Conservation (phyloP, 2,113 vertebrate genomes). For the Gobiocypris rarus region DNA sequence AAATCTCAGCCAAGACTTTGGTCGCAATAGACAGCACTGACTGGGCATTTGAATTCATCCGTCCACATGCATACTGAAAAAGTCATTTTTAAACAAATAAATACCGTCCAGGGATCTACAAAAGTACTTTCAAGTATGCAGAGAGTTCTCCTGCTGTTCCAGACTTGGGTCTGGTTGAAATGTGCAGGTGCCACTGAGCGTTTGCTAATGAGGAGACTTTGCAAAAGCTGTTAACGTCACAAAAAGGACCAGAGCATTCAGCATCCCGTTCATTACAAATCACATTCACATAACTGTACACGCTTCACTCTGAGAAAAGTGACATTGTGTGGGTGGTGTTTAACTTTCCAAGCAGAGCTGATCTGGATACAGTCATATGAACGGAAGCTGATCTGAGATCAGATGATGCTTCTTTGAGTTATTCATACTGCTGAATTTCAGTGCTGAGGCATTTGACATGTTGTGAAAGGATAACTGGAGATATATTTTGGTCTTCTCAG, state of each 20-base stretch:
- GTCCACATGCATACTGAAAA: neutral
- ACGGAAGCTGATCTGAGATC: neutral
- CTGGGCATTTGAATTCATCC: neutral
- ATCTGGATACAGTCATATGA: neutral
- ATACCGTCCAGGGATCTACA: neutral
- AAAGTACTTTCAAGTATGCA: neutral
- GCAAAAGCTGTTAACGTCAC: constrained; percentile 15
- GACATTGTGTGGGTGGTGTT: constrained; percentile 28
- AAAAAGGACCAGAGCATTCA: constrained; percentile 31
- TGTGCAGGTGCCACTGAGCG: constrained; percentile 13
- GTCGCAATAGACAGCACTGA: neutral
- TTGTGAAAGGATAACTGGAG: constrained; percentile 8
- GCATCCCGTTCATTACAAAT: neutral
- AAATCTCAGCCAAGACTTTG: constrained; percentile 10
- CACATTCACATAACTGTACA: neutral
- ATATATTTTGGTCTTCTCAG: constrained; percentile 1
- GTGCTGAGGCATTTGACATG: constrained; percentile 19
- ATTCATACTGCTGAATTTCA: constrained; percentile 26
- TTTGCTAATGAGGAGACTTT: constrained; percentile 41
- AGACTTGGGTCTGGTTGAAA: neutral
- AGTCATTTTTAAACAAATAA: neutral
- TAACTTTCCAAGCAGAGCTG: neutral
- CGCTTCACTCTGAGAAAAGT: constrained; percentile 22
- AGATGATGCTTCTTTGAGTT: neutral
- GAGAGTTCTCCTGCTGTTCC: constrained; percentile 1